Evolutionary conservation across 37 sponge, comb jelly and placozoan genomes (phyloP), one percentile per base, ranked within the genome.

Genomic region (Chondrosia reniformis): DNA sequence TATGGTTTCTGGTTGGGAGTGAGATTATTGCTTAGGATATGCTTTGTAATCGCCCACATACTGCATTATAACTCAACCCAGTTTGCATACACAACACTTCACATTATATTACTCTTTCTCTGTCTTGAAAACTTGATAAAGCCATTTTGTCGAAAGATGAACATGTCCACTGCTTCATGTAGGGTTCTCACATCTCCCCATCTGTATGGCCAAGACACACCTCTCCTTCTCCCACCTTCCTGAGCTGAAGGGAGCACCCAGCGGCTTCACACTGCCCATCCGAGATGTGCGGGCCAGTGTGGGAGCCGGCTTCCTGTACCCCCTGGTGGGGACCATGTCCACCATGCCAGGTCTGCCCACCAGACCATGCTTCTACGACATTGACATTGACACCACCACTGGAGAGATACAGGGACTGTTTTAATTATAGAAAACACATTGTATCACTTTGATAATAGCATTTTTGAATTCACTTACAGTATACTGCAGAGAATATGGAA

Each of bases 281-380:
- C 76, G 92, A 44, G 99, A 95, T 49, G 92, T 96, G 24, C 79
- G 94, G 28, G 92, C 97, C 28, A 96, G 97, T 81, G 96, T 93
- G 39, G 99, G 99, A 21, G 99, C 99, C 36, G 99, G 99, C 3
- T 99, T 99, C 65, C 82, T 99, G 17, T 99, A 93, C 64, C 99
- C 99, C 19, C 94, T 99, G 21, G 86, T 93, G 25, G 99, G 99
- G 66, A 72, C 89, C 9, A 99, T 99, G 63, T 93, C 86, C 46
- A 99, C 99, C 24, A 99, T 99, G 99, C 99, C 99, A 15, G 99
- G 99, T n/a, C 86, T 99, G 7, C 94, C 99, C 28, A 99, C 99
- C 46, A 63, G 99, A 56, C 99, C 99, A 0, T 93, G 94, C 52
- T 99, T 96, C 81, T 79, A 84, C 77, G 97, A 99, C 52, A 99